Evolutionary conservation across 1,140 invertebrate species (phyloP).

Genomic region (Riptortus pedestris): DNA sequence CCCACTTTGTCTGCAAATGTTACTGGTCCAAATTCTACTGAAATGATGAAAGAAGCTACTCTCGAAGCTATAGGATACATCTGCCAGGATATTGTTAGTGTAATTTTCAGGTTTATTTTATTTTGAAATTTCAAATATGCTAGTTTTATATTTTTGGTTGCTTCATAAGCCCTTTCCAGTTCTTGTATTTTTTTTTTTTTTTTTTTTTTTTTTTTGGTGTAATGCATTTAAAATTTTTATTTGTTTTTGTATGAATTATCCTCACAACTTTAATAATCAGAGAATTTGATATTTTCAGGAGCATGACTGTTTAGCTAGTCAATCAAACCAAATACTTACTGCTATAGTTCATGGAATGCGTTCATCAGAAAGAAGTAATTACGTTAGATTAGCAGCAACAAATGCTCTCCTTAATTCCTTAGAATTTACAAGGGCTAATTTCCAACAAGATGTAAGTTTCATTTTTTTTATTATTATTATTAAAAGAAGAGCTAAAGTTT

Average conservation of each 20-base stretch:
- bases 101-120: neutral
- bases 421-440: slow-evolving; percentile 97
- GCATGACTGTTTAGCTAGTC: slow-evolving; percentile 76
- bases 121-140: neutral
- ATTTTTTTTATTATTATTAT: slow-evolving; percentile 8
- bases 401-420: slow-evolving; percentile 95
- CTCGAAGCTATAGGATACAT: slow-evolving; percentile 92
- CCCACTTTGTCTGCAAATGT: slow-evolving; percentile 80
- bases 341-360: slow-evolving; percentile 98
- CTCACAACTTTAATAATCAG: neutral
- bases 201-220: neutral
- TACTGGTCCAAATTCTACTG: slow-evolving; percentile 66
- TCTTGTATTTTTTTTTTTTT: too few relatives aligned
- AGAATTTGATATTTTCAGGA: slow-evolving; percentile 51
- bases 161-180: too few relatives aligned
- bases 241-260: neutral
- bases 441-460: slow-evolving; percentile 74
- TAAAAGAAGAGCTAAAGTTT: slow-evolving; percentile 13
- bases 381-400: slow-evolving; percentile 88
- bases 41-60: slow-evolving; percentile 90
- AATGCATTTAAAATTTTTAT: slow-evolving; percentile 5
- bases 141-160: neutral
- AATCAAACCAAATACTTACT: slow-evolving; percentile 94
- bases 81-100: slow-evolving; percentile 62
- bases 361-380: slow-evolving; percentile 64